Percentiles rank a stretch among this genome's conserved stretches.
These are phyloP conservation scores for Cephus runcator DNA, from an alignment of 2,888 invertebrate species.

Conservation along the genomic window DNA sequence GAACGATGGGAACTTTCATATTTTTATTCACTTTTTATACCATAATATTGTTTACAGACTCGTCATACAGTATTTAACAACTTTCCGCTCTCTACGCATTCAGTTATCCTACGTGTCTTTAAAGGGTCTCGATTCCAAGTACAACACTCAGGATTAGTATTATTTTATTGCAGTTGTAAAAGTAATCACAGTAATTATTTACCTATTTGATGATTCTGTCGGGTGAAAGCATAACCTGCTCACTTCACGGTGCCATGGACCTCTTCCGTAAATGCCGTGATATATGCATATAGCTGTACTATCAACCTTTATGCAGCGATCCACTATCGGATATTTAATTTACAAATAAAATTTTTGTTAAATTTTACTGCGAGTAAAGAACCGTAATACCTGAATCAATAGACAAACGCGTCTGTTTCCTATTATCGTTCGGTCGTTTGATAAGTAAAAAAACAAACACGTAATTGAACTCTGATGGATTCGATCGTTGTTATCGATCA, in stretches of 20 bases:
- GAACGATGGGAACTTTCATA: background rate
- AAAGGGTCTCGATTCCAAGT: background rate
- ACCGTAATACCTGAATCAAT: background rate
- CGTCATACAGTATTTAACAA: background rate
- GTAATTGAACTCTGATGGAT: background rate
- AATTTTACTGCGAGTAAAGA: background rate
- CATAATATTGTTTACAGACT: background rate
- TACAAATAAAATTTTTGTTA: background rate
- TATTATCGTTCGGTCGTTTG: background rate
- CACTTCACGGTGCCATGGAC: constrained; percentile 33
- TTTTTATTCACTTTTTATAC: background rate
- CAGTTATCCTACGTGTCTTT: background rate
- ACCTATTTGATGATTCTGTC: constrained; percentile 47
- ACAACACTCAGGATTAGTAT: constrained; percentile 14
- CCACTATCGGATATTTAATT: background rate
- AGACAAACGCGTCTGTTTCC: background rate
- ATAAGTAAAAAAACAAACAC: background rate
- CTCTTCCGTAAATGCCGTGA: constrained; percentile 25
- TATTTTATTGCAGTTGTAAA: constrained; percentile 28
- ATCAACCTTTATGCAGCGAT: background rate
- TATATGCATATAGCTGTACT: background rate
- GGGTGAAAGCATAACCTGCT: constrained; percentile 43
- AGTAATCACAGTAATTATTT: constrained; percentile 45
- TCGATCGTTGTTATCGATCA: background rate
- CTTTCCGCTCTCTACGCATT: background rate